Evolutionary conservation across 2,888 invertebrate genomes (phyloP).

Genomic region (Vannuccia rotundouncinata): DNA sequence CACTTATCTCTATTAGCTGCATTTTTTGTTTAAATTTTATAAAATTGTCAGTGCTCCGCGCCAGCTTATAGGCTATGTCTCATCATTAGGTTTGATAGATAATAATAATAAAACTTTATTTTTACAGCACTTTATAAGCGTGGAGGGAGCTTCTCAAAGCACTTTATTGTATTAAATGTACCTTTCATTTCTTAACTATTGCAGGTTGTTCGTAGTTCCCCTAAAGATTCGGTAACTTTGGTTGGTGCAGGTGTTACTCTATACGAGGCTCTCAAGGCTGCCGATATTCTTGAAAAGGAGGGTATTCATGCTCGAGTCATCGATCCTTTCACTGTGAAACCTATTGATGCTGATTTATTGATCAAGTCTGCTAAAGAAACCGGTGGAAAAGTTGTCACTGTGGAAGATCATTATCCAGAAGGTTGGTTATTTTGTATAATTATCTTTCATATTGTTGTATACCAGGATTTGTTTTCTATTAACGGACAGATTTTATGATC

Average conservation of each 20-base stretch:
- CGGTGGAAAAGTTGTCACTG: slow-evolving; percentile 76
- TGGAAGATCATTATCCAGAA: slow-evolving; percentile 93
- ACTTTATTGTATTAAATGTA: background rate
- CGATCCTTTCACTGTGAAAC: slow-evolving; percentile 93
- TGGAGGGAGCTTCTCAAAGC: too few relatives aligned
- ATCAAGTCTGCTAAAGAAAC: slow-evolving; percentile 69
- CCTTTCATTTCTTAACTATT: slow-evolving; percentile 28
- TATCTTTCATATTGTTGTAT: too few relatives aligned
- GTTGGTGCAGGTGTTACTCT: slow-evolving; percentile 90
- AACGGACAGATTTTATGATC: too few relatives aligned
- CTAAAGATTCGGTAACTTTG: slow-evolving; percentile 72
- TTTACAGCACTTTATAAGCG: too few relatives aligned
- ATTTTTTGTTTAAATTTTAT: too few relatives aligned
- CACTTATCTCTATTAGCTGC: too few relatives aligned
- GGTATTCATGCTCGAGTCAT: slow-evolving; percentile 71
- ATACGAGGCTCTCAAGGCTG: slow-evolving; percentile 78
- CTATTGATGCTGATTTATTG: slow-evolving; percentile 74
- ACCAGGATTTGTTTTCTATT: too few relatives aligned
- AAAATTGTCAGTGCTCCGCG: too few relatives aligned
- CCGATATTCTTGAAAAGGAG: slow-evolving; percentile 65
- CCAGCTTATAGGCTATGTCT: too few relatives aligned
- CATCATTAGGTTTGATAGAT: too few relatives aligned
- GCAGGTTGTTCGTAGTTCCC: slow-evolving; percentile 69
- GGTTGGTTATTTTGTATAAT: slow-evolving; percentile 60
- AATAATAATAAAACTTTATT: too few relatives aligned